Evolutionary conservation across 2,797 vertebrate species (phyloP).

Genomic region (Enteromius radiatus): DNA sequence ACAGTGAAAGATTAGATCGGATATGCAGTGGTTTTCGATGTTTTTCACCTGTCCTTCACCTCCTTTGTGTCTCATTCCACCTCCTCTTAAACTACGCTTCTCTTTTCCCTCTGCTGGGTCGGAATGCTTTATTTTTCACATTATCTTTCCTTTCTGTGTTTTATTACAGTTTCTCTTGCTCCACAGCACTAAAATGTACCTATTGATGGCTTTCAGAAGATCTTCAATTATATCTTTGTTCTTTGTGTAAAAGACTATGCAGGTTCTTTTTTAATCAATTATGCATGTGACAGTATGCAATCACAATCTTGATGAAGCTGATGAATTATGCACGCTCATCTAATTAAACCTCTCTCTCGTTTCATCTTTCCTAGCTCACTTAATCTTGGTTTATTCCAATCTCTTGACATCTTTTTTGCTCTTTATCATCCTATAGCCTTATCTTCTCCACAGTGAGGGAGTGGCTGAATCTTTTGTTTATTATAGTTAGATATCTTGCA

Average conservation of each 20-base stretch:
- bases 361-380: conserved; percentile 48
- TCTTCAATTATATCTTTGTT: conserved; percentile 40
- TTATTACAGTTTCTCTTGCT: conserved; percentile 7
- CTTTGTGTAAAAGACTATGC: conserved; percentile 36
- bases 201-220: conserved; percentile 26
- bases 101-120: neutral
- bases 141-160: neutral
- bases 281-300: conserved; percentile 46
- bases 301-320: conserved; percentile 50
- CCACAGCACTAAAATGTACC: conserved; percentile 7
- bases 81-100: neutral
- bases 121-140: neutral
- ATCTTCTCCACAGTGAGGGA: conserved; percentile 7
- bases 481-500: conserved; percentile 26
- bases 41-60: neutral
- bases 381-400: conserved; percentile 41
- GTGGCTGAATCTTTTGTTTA: conserved; percentile 34
- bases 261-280: conserved; percentile 43
- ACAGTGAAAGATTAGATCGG: neutral
- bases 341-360: conserved; percentile 49
- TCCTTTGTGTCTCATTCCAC: conserved; percentile 4
- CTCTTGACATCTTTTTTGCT: conserved; percentile 40
- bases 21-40: conserved; percentile 5
- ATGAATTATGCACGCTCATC: conserved; percentile 51
- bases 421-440: conserved; percentile 21